These are phyloP conservation scores for Chloroclysta siterata DNA, from an alignment of 2,888 invertebrate species.

Conservation along the genomic window DNA sequence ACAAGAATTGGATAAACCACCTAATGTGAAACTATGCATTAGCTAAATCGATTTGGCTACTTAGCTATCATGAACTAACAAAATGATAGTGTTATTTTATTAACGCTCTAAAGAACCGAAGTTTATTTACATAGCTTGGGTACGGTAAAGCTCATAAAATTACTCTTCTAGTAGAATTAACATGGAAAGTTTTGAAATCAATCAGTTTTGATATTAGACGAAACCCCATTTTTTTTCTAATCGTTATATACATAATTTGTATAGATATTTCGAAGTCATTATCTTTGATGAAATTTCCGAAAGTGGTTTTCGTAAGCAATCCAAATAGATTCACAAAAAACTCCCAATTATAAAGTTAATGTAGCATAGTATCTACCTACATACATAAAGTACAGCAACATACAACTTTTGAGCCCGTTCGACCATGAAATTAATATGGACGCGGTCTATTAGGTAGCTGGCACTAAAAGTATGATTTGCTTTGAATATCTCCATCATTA, in stretches of 20 bases:
- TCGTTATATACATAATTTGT: no score
- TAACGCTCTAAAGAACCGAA: background rate
- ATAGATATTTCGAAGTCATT: no score
- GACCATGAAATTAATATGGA: constrained; percentile 35
- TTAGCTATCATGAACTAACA: background rate
- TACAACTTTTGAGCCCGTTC: constrained; percentile 12
- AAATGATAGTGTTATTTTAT: background rate
- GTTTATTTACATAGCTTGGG: background rate
- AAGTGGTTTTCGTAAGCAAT: background rate
- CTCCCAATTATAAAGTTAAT: constrained; percentile 4
- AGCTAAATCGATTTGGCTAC: constrained; percentile 7
- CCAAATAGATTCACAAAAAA: background rate
- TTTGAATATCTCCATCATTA: constrained; percentile 31
- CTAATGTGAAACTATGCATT: constrained; percentile 17
- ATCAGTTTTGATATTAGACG: no score
- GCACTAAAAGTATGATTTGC: constrained; percentile 28
- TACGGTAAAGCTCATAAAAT: no score
- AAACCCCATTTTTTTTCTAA: no score
- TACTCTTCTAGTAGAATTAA: no score
- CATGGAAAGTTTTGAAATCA: no score
- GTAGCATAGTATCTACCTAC: constrained; percentile 3
- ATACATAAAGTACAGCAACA: background rate
- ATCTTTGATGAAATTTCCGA: no score
- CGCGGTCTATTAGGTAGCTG: constrained; percentile 37
- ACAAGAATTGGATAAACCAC: constrained; percentile 13